A percentile compares a stretch with the other conserved stretches of the same genome.
phyloP scores from a whole-genome alignment of 2,113 vertebrate genomes.

The Haplochromis vanheusdeni region DNA sequence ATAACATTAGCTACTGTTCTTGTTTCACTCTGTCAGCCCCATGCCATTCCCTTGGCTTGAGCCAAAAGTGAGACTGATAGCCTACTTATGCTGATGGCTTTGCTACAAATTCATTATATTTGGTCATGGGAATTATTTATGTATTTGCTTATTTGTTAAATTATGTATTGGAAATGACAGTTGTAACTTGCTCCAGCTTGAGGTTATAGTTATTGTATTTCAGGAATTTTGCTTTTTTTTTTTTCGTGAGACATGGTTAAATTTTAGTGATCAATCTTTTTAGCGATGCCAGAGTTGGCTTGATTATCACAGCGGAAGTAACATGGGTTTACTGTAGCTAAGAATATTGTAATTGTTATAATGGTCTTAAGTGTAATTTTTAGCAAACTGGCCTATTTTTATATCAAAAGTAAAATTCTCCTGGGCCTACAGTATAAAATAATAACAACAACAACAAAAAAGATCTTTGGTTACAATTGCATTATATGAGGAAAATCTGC shows the following conservation, averaged over 20 bases:
- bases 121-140: neutral
- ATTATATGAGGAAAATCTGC: neutral
- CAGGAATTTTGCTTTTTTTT: neutral
- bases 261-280: neutral
- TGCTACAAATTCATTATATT: conserved; percentile 26
- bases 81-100: conserved; percentile 37
- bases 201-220: neutral
- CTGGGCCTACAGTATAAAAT: neutral
- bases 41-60: conserved; percentile 34
- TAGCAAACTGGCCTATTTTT: neutral
- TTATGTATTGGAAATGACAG: neutral
- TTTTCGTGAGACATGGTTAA: neutral
- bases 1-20: conserved; percentile 69
- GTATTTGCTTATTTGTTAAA: neutral
- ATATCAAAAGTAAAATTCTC: neutral
- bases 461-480: neutral
- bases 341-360: neutral
- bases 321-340: neutral
- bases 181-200: neutral
- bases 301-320: neutral
- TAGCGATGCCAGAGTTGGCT: neutral
- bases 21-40: conserved; percentile 59
- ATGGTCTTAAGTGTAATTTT: neutral
- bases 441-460: neutral
- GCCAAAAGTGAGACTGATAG: conserved; percentile 46